These are phyloP conservation scores for Lipotes vexillifer DNA, from an alignment of 2,113 vertebrate species.

Conservation along the genomic window DNA sequence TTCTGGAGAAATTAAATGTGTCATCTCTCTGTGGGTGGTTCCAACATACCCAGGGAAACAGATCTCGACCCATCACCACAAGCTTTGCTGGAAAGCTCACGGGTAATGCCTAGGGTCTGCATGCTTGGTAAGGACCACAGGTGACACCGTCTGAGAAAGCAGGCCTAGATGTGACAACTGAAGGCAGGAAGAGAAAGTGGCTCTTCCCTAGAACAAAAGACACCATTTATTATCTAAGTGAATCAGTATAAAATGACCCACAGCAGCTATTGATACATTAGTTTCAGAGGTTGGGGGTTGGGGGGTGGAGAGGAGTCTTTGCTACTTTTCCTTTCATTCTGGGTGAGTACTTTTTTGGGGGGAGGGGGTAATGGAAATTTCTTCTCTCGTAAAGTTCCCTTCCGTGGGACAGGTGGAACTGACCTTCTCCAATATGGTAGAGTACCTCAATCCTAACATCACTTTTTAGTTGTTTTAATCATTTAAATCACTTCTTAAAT, in stretches of 20 bases:
- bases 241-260: too few relatives aligned
- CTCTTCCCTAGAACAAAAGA: too few relatives aligned
- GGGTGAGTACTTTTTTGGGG: not conserved
- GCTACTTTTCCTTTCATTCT: not conserved
- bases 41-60: too few relatives aligned
- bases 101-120: not conserved
- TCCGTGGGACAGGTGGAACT: not conserved
- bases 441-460: too few relatives aligned
- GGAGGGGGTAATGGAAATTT: not conserved
- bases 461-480: not conserved
- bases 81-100: accelerated
- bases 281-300: not conserved
- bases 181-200: not conserved
- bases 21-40: not conserved
- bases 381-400: not conserved
- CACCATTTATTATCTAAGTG: not conserved
- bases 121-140: not conserved
- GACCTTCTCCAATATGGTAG: not conserved
- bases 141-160: accelerated
- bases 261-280: accelerated
- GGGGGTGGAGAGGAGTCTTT: accelerated
- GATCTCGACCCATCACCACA: not conserved
- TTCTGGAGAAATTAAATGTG: not conserved
- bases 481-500: not conserved
- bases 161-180: not conserved